Base-by-base conservation (phyloP, 2,888 invertebrate genomes). In the Drosophila formosana region DNA sequence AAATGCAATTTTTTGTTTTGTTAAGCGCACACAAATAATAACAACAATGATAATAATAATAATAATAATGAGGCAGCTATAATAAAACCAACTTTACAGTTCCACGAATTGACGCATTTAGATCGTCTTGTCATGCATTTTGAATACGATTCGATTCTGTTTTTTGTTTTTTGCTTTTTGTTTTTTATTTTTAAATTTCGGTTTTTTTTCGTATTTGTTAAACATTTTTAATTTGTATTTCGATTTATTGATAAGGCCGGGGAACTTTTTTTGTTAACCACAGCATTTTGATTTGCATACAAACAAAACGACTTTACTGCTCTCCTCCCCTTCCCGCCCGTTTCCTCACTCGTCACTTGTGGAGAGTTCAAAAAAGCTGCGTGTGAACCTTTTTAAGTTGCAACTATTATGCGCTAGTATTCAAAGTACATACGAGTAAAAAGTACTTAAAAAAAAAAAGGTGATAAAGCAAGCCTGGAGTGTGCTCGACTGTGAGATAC, bases 231-330 rank as follows among this genome's bases (percentile, higher is more conserved):
- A 72, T 72, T 66, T 53, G 55, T 56, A 50, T 64, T 30, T 50
- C 56, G 63, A 64, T 78, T 50, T 69, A 72, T 80, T 78, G 63
- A 81, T 74, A 62, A 62, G 58, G 9, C 47, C 61, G 80, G 78
- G 63, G 32, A 25, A 52, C 60, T 74, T 77, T 70, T 66, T 66
- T 50, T 7, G 39, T 13, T 41, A 6, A 4, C 5, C 3, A 8
- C n/a, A 37, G n/a, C 1, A 37, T n/a, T n/a, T 11, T 30, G 39
- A 82, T 80, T 82, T 78, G 75, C 81, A 78, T 78, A 83, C 73
- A 75, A 80, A 80, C 66, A 74, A 79, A 79, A 66, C 66, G 53
- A 55, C 34, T 57, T 23, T 23, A 68, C 39, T 50, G 26, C 50
- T 13, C 18, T 18, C 26, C 25, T 18, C n/a, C 7, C 4, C 18